Base-by-base conservation (phyloP, 1,140 invertebrate species). In the Drosophila erecta region DNA sequence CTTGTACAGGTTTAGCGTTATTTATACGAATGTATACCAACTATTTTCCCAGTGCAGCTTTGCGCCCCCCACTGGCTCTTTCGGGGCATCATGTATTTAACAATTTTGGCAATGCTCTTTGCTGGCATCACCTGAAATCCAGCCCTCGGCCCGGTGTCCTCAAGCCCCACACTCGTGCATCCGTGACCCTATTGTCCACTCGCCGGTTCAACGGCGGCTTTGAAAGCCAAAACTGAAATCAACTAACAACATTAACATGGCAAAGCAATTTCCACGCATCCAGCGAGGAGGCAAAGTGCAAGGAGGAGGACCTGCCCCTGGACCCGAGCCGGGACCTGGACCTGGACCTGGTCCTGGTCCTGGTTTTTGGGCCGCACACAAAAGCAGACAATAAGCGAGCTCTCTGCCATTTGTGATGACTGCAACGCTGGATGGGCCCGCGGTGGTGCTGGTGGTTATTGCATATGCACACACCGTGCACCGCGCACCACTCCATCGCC, bases 221-320 rank as follows among this genome's bases (percentile, higher is more conserved):
- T 75, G 74, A 81, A 85, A 90, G 81, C 72, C 79, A 80, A 84
- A 89, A 84, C 85, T 89, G 84, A 89, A 87, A 87, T 87, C 83
- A 87, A 87, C 83, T 87, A 89, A 89, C 84, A 89, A 89, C 84
- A 89, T 89, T 89, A 89, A 89, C 84, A 89, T 81, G 59, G 64
- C 79, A 74, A 70, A 78, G 84, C 66, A 89, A 89, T 89, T 89
- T 89, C 76, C 65, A 75, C 66, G 55, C 64, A 67, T 47, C 38
- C 46, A 62, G 50, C 59, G 65, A 53, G 47, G 64, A 22, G 14
- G 47, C 20, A 15, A 12, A 47, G 35, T 20, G 30, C 65, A n/a
- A n/a, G 15, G 43, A 35, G 41, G 61, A 37, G 38, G 15, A 49
- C 7, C 30, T 8, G 30, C 7, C 7, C 30, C 30, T 30, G 30